Percentiles rank a stretch among this genome's conserved stretches.
phyloP scores from a whole-genome alignment of 2,113 vertebrate genomes.

The Chinchilla lanigera region DNA sequence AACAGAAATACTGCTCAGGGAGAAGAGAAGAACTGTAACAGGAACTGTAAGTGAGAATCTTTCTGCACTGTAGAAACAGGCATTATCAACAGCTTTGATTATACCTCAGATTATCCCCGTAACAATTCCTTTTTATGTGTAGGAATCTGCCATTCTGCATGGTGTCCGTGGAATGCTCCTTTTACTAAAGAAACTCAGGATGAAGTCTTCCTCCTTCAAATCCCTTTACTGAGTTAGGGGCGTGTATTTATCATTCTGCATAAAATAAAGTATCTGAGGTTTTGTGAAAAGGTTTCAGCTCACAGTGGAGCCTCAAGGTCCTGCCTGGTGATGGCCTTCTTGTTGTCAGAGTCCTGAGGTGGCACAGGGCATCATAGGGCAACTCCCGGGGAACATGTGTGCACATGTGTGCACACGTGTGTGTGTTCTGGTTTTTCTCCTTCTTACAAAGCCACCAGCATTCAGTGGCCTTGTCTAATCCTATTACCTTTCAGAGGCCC shows the following conservation, averaged over 20 bases:
- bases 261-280: not conserved
- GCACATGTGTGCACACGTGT: too few species aligned
- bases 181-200: not conserved
- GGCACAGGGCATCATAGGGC: not conserved
- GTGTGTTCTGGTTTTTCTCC: not conserved
- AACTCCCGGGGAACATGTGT: not conserved
- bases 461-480: not conserved
- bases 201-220: not conserved
- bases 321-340: not conserved
- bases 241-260: not conserved
- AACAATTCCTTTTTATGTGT: not conserved
- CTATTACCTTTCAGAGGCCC: not conserved
- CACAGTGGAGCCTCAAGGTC: not conserved
- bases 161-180: not conserved
- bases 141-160: not conserved
- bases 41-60: not conserved
- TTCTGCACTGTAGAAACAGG: not conserved
- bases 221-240: not conserved
- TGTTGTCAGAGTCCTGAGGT: not conserved
- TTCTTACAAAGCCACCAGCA: not conserved
- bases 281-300: not conserved
- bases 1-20: not conserved
- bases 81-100: not conserved
- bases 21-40: not conserved
- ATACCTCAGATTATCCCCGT: not conserved